A percentile compares a stretch with the other conserved stretches of the same genome.
Conservation (phyloP, 2,888 invertebrate genomes). For the Pandemis cinnamomeana region DNA sequence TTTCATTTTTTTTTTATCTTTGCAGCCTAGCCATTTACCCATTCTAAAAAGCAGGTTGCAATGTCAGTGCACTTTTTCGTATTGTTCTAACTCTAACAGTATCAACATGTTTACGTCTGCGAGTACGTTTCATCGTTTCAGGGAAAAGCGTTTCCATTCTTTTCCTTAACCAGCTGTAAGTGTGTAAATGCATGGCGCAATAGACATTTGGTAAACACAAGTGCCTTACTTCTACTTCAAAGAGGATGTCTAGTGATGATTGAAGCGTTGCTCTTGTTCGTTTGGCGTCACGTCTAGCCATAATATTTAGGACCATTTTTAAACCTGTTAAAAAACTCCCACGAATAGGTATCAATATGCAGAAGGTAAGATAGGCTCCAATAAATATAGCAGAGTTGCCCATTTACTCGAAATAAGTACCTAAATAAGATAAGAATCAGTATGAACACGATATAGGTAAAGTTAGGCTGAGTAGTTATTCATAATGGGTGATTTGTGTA, state of each 20-base stretch:
- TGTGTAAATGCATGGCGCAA: conserved; percentile 60
- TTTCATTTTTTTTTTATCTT: no score
- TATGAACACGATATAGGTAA: no score
- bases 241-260: conserved; percentile 64
- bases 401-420: no score
- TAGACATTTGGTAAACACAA: conserved; percentile 68
- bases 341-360: no score
- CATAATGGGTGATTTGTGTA: no score
- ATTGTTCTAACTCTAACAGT: conserved; percentile 2
- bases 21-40: no score
- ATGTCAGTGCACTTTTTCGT: conserved; percentile 15
- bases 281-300: neutral
- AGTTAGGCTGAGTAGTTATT: no score
- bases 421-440: no score
- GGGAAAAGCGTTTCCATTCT: conserved; percentile 57
- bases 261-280: conserved; percentile 67
- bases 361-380: no score
- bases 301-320: neutral
- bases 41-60: no score
- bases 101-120: neutral
- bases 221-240: conserved; percentile 70
- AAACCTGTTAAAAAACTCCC: neutral
- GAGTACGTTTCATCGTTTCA: conserved; percentile 34
- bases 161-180: conserved; percentile 54
- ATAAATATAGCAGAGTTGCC: no score